These are phyloP conservation scores for Daubentonia madagascariensis DNA, from an alignment of 2,113 vertebrate species.

Conservation along the genomic window DNA sequence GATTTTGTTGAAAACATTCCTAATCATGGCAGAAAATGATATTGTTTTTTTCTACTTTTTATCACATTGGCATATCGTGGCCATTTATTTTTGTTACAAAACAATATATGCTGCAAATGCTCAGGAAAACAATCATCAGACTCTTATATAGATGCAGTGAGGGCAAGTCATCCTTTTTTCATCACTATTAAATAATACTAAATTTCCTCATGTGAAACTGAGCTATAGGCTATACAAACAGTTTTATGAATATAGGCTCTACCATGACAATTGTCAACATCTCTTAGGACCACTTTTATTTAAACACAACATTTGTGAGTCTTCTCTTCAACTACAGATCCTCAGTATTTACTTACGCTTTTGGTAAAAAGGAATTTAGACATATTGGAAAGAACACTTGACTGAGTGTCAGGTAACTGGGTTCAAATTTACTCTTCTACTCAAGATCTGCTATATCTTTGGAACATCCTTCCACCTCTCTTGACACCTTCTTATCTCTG, in stretches of 20 bases:
- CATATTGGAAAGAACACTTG: background rate
- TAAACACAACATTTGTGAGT: background rate
- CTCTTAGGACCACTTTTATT: background rate
- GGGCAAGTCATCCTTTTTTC: background rate
- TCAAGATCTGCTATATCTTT: background rate
- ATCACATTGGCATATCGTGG: background rate
- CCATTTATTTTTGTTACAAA: background rate
- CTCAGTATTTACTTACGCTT: background rate
- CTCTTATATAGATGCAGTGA: background rate
- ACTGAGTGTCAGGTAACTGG: background rate
- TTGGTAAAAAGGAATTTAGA: background rate
- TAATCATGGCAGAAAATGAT: constrained; percentile 27
- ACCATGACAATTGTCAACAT: background rate
- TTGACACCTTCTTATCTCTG: background rate
- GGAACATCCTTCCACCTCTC: background rate
- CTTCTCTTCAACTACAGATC: background rate
- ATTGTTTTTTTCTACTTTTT: background rate
- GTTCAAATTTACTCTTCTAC: background rate
- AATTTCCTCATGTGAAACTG: background rate
- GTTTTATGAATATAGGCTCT: background rate
- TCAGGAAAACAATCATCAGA: background rate
- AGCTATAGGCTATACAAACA: background rate
- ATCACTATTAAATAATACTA: constrained; percentile 9
- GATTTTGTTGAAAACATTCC: constrained; percentile 10
- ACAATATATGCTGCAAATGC: background rate